phyloP scores from a whole-genome alignment of 2,797 vertebrate species.

The Apogon talboti region DNA sequence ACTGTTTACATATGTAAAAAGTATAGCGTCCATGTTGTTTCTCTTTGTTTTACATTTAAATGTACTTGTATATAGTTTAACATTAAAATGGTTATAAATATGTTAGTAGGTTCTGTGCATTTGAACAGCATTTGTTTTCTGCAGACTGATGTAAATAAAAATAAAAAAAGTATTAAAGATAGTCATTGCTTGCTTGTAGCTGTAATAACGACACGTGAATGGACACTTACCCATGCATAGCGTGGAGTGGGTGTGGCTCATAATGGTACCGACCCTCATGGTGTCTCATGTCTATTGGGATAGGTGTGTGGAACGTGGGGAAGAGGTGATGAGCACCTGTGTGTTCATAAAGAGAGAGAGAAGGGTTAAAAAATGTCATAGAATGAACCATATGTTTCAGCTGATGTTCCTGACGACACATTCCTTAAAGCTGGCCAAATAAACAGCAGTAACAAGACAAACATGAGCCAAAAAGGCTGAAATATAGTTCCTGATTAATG shows the following conservation, averaged over 20 bases:
- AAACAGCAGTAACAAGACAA: background rate
- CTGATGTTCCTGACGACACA: constrained; percentile 29
- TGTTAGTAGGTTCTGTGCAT: background rate
- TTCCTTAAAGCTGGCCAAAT: constrained; percentile 73
- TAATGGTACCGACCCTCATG: constrained; percentile 98
- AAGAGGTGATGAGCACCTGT: constrained; percentile 93
- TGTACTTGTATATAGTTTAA: no score
- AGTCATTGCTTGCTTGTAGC: no score
- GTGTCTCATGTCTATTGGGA: constrained; percentile 96
- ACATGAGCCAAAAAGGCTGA: background rate
- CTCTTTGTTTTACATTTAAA: no score
- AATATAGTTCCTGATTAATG: constrained; percentile 15
- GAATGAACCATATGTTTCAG: no score
- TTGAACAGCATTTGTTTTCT: background rate
- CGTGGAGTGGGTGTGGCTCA: constrained; percentile 92
- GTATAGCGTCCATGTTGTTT: no score
- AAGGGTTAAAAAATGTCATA: background rate
- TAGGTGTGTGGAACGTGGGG: constrained; percentile 93
- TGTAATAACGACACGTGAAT: background rate
- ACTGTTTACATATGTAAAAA: background rate
- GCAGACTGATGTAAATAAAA: no score
- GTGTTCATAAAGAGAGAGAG: constrained; percentile 46
- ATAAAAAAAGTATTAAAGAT: no score
- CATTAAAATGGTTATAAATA: no score
- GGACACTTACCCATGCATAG: constrained; percentile 92